phyloP scores from a whole-genome alignment of 2,888 invertebrate genomes.

The Sinelater perroti region DNA sequence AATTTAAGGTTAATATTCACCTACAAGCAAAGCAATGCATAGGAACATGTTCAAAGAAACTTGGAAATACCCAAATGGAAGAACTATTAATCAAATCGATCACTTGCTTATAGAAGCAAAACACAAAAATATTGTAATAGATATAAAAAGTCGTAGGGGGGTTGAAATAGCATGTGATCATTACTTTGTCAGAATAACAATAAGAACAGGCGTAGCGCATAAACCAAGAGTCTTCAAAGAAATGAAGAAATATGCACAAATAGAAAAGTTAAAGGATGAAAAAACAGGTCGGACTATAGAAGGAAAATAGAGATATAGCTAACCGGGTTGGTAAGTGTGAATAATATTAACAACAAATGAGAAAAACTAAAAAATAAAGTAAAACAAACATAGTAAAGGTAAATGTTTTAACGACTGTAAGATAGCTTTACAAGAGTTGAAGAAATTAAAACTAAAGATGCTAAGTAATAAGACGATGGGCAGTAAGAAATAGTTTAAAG shows the following conservation, averaged over 20 bases:
- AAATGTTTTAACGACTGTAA: neutral
- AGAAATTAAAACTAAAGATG: neutral
- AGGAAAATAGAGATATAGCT: neutral
- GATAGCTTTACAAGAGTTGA: neutral
- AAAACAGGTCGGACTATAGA: neutral
- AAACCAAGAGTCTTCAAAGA: neutral
- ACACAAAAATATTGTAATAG: slow-evolving; percentile 2
- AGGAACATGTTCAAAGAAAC: slow-evolving; percentile 1
- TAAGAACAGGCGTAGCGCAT: slow-evolving; percentile 1
- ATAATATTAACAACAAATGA: neutral
- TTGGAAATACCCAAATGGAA: slow-evolving; percentile 1
- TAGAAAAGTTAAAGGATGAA: neutral
- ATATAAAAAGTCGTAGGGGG: slow-evolving; percentile 3
- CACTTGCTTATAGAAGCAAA: slow-evolving; percentile 5
- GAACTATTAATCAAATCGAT: slow-evolving; percentile 1
- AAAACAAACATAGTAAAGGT: neutral
- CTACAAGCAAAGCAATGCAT: slow-evolving; percentile 1
- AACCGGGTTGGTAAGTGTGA: neutral
- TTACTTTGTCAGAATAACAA: neutral
- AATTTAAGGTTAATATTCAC: slow-evolving; percentile 6
- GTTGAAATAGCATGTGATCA: neutral
- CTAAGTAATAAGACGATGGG: neutral
- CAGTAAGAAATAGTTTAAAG: no score
- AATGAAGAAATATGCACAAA: neutral
- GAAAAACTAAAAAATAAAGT: neutral